Base-by-base conservation (phyloP, 2,888 invertebrate species). In the Folsomia candida region DNA sequence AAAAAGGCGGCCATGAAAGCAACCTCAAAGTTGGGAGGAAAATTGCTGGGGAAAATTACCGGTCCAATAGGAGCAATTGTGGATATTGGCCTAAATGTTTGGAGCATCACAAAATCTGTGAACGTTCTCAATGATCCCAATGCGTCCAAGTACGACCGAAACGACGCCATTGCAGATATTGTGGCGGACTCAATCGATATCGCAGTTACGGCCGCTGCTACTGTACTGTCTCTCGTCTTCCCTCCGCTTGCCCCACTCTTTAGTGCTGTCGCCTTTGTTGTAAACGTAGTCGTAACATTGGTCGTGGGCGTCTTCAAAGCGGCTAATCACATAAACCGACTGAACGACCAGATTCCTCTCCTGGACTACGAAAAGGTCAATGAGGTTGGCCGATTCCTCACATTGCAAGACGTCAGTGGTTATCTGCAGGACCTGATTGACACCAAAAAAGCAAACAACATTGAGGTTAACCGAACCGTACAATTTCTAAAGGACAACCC, bases 151-250 rank as follows among this genome's bases (percentile, higher is more conserved):
- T 72, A 24, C 20, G 71, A 76, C 1, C 63, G 60, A n/a, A 71
- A 72, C 54, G 76, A 74, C 60, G 76, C 76, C 11, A 69, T 76
- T 6, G 72, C 72, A 14, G 71, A 74, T 25, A 72, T 76, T 61
- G 74, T 74, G 1, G 20, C 27, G 6, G 68, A 63, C 1, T 62
- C 72, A 0, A 25, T 76, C 4, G 68, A 69, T 29, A 74, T 76
- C 37, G 54, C 62, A 2, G 65, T 63, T 2, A 58, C 63, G 1
- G 68, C 51, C 2, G 29, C 60, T 1, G 67, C 58, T 11, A 37
- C 58, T 2, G 67, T 51, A 1, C 14, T 62, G 2, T 68, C 73
- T 2, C 1, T 71, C 9, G 67, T 27, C 1, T 72, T 72, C 63
- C 73, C 75, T 26, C 70, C 69, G 1, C 26, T 47, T 1, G 75